Evolutionary conservation across 2,888 invertebrate genomes (phyloP).

Genomic region (Caenorhabditis sp.): DNA sequence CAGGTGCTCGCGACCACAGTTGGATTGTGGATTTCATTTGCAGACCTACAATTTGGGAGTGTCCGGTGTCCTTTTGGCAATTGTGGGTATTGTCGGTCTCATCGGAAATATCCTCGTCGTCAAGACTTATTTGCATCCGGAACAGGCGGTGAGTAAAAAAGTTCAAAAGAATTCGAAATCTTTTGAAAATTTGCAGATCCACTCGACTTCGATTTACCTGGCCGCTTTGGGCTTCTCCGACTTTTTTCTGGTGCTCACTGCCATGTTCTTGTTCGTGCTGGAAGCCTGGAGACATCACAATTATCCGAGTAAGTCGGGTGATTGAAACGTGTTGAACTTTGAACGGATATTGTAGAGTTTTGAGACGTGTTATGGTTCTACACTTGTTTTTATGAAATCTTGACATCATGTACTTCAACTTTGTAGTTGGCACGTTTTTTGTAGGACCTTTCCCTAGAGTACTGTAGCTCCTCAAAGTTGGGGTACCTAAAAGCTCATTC

Average conservation of each 20-base stretch:
- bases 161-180: neutral
- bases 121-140: slow-evolving; percentile 69
- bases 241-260: slow-evolving; percentile 76
- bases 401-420: too few relatives aligned
- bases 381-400: too few relatives aligned
- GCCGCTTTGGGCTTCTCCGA: slow-evolving; percentile 75
- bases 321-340: neutral
- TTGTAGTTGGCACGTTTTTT: too few relatives aligned
- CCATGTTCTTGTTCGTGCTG: slow-evolving; percentile 78
- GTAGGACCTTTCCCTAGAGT: too few relatives aligned
- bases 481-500: too few relatives aligned
- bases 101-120: slow-evolving; percentile 75
- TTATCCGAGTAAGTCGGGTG: slow-evolving; percentile 63
- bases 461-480: too few relatives aligned
- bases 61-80: slow-evolving; percentile 74
- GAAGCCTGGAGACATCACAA: slow-evolving; percentile 78
- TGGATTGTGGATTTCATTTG: too few relatives aligned
- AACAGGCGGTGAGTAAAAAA: slow-evolving; percentile 43
- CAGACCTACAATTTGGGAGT: slow-evolving; percentile 76
- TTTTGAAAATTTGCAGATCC: slow-evolving; percentile 64
- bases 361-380: too few relatives aligned
- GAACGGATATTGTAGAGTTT: neutral
- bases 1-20: too few relatives aligned
- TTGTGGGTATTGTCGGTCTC: slow-evolving; percentile 74
- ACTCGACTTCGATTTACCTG: slow-evolving; percentile 76